A percentile compares a stretch with the other conserved stretches of the same genome.
Evolutionary conservation across 2,113 vertebrate genomes (phyloP).

Genomic region (Scomber colias): DNA sequence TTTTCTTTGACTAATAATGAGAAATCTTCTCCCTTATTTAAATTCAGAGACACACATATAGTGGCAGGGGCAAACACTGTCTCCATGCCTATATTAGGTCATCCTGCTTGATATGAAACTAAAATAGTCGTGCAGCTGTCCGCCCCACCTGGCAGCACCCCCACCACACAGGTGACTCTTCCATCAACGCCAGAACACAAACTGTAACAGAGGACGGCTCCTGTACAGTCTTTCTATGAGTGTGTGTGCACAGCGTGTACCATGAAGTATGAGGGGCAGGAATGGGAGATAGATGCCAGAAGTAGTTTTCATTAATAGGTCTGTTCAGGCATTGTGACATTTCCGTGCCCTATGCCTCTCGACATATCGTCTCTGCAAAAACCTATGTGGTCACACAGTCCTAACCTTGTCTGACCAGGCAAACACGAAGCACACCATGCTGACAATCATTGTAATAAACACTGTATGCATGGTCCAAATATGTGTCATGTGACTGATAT

Average conservation of each 20-base stretch:
- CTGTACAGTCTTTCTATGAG: conserved; percentile 15
- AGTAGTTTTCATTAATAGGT: conserved; percentile 55
- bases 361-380: conserved; percentile 45
- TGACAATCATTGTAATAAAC: conserved; percentile 36
- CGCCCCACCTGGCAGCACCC: conserved; percentile 62
- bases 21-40: not conserved
- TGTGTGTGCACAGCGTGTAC: conserved; percentile 12
- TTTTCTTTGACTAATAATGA: not conserved
- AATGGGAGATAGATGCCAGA: conserved; percentile 45
- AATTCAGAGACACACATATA: conserved; percentile 8
- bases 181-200: conserved; percentile 47
- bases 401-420: conserved; percentile 52
- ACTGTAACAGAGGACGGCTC: conserved; percentile 19
- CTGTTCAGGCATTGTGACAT: conserved; percentile 63
- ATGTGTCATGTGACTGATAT: conserved; percentile 40
- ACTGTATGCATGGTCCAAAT: conserved; percentile 30
- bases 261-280: conserved; percentile 20
- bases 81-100: conserved; percentile 60
- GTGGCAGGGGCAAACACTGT: not conserved
- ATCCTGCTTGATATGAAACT: conserved; percentile 66
- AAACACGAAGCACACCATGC: conserved; percentile 1
- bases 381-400: conserved; percentile 24
- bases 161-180: conserved; percentile 72
- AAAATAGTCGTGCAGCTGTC: conserved; percentile 76
- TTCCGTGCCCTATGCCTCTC: conserved; percentile 39